Percentiles rank a stretch among this genome's conserved stretches.
Evolutionary conservation across 92 coral and sea anemone genomes (phyloP).

Genomic region (Bergia puertoricense): DNA sequence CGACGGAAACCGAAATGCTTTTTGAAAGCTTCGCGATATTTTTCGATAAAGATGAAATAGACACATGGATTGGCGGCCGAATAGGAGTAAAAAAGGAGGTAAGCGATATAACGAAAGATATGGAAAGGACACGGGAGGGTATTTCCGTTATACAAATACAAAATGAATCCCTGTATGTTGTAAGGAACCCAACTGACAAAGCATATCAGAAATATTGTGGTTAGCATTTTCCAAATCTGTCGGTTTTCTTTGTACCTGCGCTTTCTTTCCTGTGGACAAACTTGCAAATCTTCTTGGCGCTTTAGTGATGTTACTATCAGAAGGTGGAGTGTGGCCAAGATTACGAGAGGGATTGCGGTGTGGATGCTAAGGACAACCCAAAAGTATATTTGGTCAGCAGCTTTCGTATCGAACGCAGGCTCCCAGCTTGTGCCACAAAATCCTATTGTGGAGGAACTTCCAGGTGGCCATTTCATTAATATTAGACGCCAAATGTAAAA

Average conservation of each 20-base stretch:
- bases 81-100: background rate
- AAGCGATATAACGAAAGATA: background rate
- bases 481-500: background rate
- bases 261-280: background rate
- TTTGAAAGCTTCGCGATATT: conserved; percentile 29
- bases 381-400: background rate
- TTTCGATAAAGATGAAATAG: conserved; percentile 21
- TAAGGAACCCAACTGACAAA: conserved; percentile 10
- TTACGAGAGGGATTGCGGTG: background rate
- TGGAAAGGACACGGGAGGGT: background rate
- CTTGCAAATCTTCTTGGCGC: conserved; percentile 13
- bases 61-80: background rate
- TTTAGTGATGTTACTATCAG: background rate
- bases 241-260: conserved; percentile 27
- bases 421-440: conserved; percentile 3
- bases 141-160: background rate
- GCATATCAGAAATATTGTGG: background rate
- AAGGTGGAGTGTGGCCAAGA: background rate
- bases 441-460: background rate
- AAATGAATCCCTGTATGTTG: background rate
- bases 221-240: conserved; percentile 35
- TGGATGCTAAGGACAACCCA: background rate
- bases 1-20: background rate
- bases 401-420: background rate
- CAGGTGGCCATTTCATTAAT: background rate